A percentile compares a stretch with the other conserved stretches of the same genome.
Conservation (phyloP, 2,888 invertebrate species). For the Mythimna loreyi region DNA sequence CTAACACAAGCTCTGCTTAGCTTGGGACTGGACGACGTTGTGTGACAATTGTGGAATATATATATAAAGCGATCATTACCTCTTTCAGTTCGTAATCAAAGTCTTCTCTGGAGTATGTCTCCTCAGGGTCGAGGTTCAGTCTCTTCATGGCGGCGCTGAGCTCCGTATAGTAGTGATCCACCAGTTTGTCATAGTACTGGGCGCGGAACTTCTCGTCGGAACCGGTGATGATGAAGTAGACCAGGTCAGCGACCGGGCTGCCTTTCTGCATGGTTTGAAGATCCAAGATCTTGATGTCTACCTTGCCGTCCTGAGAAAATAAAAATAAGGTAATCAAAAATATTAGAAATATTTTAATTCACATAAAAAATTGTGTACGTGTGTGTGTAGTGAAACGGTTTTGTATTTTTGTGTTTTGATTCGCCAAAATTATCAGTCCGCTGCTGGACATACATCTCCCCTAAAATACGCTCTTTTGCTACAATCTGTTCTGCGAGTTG, state of each 20-base stretch:
- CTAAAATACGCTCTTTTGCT: too few species aligned
- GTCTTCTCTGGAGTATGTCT: conserved; percentile 71
- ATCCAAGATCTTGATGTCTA: conserved; percentile 74
- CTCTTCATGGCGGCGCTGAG: conserved; percentile 67
- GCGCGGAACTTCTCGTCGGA: conserved; percentile 77
- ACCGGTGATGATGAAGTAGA: conserved; percentile 79
- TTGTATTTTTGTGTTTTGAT: too few species aligned
- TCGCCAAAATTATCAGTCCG: too few species aligned
- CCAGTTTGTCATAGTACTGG: conserved; percentile 63
- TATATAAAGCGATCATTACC: conserved; percentile 60
- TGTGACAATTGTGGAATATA: too few species aligned
- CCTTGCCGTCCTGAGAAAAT: conserved; percentile 44
- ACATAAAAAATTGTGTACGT: neutral
- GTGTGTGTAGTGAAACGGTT: too few species aligned
- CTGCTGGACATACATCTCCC: too few species aligned
- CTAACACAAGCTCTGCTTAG: too few species aligned
- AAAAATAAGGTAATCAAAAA: neutral
- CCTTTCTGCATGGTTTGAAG: conserved; percentile 77
- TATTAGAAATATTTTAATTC: neutral
- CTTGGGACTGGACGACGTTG: too few species aligned
- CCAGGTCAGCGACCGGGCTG: conserved; percentile 73
- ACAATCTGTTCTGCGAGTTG: too few species aligned
- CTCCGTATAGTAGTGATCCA: conserved; percentile 70
- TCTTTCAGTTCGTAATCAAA: conserved; percentile 74
- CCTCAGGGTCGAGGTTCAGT: conserved; percentile 68